Conservation (phyloP, 2,797 vertebrate species). For the Emydoidea blandingii region DNA sequence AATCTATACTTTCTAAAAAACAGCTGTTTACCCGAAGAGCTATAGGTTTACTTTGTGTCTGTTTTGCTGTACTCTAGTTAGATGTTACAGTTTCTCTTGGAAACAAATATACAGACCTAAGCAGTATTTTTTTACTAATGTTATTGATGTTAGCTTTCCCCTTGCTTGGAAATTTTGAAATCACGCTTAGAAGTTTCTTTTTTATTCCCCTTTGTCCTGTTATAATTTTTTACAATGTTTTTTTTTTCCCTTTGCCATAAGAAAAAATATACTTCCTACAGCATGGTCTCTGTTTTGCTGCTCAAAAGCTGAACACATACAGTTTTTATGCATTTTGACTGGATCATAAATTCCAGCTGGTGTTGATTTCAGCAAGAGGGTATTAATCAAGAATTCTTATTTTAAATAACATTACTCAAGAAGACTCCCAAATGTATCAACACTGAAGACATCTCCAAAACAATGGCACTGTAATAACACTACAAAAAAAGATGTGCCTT, state of each 20-base stretch:
- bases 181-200: background rate
- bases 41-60: background rate
- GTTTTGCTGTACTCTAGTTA: background rate
- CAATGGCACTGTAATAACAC: background rate
- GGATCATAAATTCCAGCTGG: conserved; percentile 48
- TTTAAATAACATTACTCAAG: background rate
- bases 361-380: conserved; percentile 11
- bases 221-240: conserved; percentile 28
- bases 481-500: conserved; percentile 1
- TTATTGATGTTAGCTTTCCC: conserved; percentile 12
- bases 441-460: conserved; percentile 12
- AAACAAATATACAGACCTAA: conserved; percentile 35
- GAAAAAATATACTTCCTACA: conserved; percentile 31
- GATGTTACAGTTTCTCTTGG: conserved; percentile 37
- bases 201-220: background rate
- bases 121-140: conserved; percentile 44
- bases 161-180: conserved; percentile 5
- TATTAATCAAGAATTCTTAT: background rate
- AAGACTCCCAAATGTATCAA: background rate
- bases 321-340: background rate
- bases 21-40: conserved; percentile 53
- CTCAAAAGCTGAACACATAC: conserved; percentile 31
- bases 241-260: background rate
- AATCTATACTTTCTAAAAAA: conserved; percentile 32
- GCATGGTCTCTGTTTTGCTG: conserved; percentile 14